phyloP scores from a whole-genome alignment of 2,888 invertebrate species.

The Drosophila vallismaia region DNA sequence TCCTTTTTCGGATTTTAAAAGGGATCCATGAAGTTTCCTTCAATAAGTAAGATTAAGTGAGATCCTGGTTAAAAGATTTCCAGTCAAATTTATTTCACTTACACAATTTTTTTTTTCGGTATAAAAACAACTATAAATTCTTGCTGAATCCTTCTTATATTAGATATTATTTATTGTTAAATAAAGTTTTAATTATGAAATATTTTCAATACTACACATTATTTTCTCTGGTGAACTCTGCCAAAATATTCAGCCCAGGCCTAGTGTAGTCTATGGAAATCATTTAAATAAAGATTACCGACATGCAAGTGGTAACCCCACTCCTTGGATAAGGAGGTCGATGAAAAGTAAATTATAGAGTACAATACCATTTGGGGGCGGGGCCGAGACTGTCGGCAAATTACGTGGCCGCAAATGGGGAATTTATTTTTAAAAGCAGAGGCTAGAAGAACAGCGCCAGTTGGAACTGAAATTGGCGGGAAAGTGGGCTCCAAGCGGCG shows the following conservation, averaged over 20 bases:
- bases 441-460: constrained; percentile 32
- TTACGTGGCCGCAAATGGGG: constrained; percentile 63
- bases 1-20: no score
- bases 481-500: constrained; percentile 15
- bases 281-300: constrained; percentile 56
- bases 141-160: no score
- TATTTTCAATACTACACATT: neutral
- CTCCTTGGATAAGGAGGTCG: constrained; percentile 30
- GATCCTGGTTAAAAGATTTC: no score
- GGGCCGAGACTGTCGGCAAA: constrained; percentile 63
- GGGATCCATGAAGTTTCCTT: no score
- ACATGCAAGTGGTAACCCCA: constrained; percentile 53
- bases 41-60: no score
- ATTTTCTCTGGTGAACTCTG: neutral
- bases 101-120: no score
- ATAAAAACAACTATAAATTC: no score
- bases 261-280: constrained; percentile 23
- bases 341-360: constrained; percentile 68
- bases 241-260: neutral
- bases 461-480: constrained; percentile 1
- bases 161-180: no score
- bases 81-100: no score
- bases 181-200: no score
- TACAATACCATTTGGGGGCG: constrained; percentile 33
- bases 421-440: constrained; percentile 59